Evolutionary conservation across 2,888 invertebrate genomes (phyloP).

Genomic region (Odontomyia ornata): DNA sequence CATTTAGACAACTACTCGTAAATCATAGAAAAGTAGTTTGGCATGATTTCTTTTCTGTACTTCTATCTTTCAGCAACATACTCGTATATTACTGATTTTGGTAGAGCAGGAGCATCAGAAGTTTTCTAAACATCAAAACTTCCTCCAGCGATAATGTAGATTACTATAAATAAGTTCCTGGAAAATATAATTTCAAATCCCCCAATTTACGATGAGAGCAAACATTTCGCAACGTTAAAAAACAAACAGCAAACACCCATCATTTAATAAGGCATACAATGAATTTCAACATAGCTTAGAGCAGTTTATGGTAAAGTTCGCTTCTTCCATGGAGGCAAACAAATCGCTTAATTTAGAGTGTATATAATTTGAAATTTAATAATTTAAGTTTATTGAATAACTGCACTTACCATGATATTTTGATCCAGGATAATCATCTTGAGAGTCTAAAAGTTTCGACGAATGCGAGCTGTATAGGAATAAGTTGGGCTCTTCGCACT

Average conservation of each 20-base stretch:
- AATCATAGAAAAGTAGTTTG: no score
- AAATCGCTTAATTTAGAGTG: neutral
- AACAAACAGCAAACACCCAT: constrained; percentile 14
- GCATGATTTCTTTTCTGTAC: no score
- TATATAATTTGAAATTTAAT: neutral
- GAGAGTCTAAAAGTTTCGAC: constrained; percentile 54
- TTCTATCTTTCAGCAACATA: no score
- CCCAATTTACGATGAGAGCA: no score
- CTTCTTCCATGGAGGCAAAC: neutral
- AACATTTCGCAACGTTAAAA: neutral
- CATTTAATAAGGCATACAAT: constrained; percentile 13
- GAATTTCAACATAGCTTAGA: constrained; percentile 14
- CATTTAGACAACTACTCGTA: no score
- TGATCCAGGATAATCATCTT: constrained; percentile 20
- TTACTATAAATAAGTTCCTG: no score
- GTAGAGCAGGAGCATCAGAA: no score
- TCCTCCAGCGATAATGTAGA: no score
- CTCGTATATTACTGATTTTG: no score
- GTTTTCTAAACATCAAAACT: no score
- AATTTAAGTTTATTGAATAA: no score
- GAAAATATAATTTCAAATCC: no score
- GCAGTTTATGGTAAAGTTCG: neutral
- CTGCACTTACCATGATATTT: constrained; percentile 38
- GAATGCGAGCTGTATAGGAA: constrained; percentile 56
- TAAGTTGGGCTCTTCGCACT: constrained; percentile 55